phyloP scores from a whole-genome alignment of 2,888 invertebrate species.

The Stenchaetothrips biformis region DNA sequence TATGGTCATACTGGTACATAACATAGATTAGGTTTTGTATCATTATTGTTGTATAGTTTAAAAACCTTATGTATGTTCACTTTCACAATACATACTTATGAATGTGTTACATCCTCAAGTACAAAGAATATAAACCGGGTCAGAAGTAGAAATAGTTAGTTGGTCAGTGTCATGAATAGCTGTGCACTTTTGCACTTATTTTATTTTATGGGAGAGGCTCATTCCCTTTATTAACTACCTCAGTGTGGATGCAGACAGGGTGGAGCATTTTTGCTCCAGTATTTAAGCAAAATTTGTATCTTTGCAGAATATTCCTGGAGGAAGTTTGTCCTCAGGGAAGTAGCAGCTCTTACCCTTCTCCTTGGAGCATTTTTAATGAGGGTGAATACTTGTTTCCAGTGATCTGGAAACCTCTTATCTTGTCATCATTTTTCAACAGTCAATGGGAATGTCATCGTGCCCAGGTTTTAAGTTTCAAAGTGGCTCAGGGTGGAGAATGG shows the following conservation, averaged over 20 bases:
- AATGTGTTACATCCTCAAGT: conserved; percentile 21
- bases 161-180: not conserved
- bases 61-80: not conserved
- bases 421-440: too few relatives aligned
- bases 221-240: conserved; percentile 13
- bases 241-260: conserved; percentile 23
- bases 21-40: conserved; percentile 17
- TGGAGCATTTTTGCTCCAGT: conserved; percentile 7
- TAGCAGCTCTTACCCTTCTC: not conserved
- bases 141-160: conserved; percentile 6
- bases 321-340: not conserved
- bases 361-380: not conserved
- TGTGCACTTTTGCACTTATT: conserved; percentile 22
- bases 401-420: too few relatives aligned
- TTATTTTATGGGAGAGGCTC: conserved; percentile 21
- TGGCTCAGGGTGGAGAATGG: not conserved
- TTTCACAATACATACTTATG: conserved; percentile 18
- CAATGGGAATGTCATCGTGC: not conserved
- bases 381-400: not conserved
- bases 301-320: not conserved
- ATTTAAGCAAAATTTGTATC: not conserved
- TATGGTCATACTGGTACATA: conserved; percentile 12
- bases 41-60: conserved; percentile 17
- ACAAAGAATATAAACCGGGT: conserved; percentile 16
- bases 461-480: not conserved